These are phyloP conservation scores for Luidia sarsii DNA, from an alignment of 53 echinoderm and acorn worm genomes.

Conservation along the genomic window DNA sequence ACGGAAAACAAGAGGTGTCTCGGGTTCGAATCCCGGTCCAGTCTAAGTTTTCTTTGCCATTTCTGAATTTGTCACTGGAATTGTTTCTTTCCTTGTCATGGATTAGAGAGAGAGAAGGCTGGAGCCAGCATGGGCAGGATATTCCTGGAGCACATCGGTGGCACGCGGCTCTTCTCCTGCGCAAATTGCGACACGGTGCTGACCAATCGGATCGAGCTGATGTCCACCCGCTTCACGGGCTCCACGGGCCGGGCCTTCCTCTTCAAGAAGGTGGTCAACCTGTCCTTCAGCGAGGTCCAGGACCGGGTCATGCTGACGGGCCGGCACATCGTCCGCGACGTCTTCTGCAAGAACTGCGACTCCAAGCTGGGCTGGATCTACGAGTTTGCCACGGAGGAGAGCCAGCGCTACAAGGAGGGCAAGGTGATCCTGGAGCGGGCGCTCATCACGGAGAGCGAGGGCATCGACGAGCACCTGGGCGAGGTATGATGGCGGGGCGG, in stretches of 20 bases:
- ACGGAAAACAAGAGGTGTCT: too few relatives aligned
- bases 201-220: conserved; percentile 91
- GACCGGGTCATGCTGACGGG: conserved; percentile 96
- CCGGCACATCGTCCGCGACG: conserved; percentile 94
- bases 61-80: neutral
- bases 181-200: conserved; percentile 96
- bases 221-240: conserved; percentile 93
- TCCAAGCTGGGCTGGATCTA: conserved; percentile 96
- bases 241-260: conserved; percentile 94
- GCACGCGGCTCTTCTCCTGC: conserved; percentile 88
- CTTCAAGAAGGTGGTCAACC: conserved; percentile 91
- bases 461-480: conserved; percentile 76
- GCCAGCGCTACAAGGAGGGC: conserved; percentile 95
- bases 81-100: neutral
- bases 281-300: conserved; percentile 91
- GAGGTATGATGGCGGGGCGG: conserved; percentile 21
- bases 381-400: conserved; percentile 95
- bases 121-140: conserved; percentile 89
- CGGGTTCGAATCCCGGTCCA: too few relatives aligned
- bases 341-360: conserved; percentile 95
- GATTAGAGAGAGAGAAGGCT: too few relatives aligned
- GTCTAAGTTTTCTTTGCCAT: too few relatives aligned
- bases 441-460: conserved; percentile 92
- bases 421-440: conserved; percentile 91
- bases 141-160: conserved; percentile 93